Base-by-base conservation (phyloP, 2,797 vertebrate species). In the Enteromius trimaculatus region DNA sequence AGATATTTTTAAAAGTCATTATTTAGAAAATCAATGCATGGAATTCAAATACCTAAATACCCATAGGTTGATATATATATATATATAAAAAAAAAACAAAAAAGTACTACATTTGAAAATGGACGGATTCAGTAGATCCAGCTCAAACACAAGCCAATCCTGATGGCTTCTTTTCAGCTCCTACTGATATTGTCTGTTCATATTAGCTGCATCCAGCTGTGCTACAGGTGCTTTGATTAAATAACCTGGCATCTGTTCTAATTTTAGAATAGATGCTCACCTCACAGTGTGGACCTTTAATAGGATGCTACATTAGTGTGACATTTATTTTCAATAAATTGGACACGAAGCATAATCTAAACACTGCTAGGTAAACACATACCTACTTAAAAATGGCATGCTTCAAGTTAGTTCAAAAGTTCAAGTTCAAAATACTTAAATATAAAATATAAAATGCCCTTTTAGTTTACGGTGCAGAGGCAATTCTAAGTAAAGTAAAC, bases 151-250 rank as follows among this genome's bases (percentile, higher is more conserved):
- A 58, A 75, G 21, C 51, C 19, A 75, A 58, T 75, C 11, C n/a
- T 44, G 13, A 69, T 44, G 53, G 21, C 34, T 58, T 76, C 34
- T 34, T 76, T 39, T 58, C 34, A 76, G 37, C 31, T 39, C 21
- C 34, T 76, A n/a, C 51, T 76, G 31, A 39, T 74, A 7, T 74
- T 39, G 51, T 76, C n/a, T 58, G 53, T 37, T 26, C 13, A 58
- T 31, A 39, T 76, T 39, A 39, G 51, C 6, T 23, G 72, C 51
- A 76, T n/a, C 51, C 51, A 58, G 31, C 51, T 76, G 72, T 58
- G 72, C 72, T 39, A 58, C 31, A 58, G 31, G 72, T 58, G 53
- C 72, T 76, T 58, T 13, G n/a, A 39, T 75, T n/a, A 23, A 75
- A 75, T 23, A 55, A 39, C 31, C 11, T 76, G 21, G 6, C 31